A percentile compares a stretch with the other conserved stretches of the same genome.
Evolutionary conservation across 1,140 invertebrate genomes (phyloP).

Genomic region (Drosophila rufa): DNA sequence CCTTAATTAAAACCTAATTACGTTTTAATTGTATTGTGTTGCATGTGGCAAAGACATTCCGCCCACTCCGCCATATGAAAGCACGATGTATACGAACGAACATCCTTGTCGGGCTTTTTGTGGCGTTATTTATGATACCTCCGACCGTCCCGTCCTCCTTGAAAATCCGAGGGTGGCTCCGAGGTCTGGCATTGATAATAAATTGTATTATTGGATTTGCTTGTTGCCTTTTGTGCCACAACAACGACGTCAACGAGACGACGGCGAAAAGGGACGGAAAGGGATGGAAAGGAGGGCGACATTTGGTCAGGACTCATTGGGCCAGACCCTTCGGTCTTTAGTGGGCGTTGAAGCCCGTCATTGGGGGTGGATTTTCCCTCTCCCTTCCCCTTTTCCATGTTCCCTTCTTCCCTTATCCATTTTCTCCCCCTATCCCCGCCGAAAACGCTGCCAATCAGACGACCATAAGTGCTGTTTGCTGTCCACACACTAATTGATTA

Average conservation of each 20-base stretch:
- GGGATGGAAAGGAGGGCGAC: conserved; percentile 30
- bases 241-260: conserved; percentile 20
- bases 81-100: conserved; percentile 35
- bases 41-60: conserved; percentile 59
- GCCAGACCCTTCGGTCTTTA: conserved; percentile 27
- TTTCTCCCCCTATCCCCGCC: background rate
- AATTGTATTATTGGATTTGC: conserved; percentile 81
- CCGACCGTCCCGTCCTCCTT: conserved; percentile 9
- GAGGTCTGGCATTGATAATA: conserved; percentile 72
- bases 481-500: conserved; percentile 79
- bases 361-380: conserved; percentile 28
- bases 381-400: background rate
- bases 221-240: conserved; percentile 68
- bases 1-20: conserved; percentile 80
- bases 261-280: conserved; percentile 1
- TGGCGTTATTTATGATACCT: conserved; percentile 67
- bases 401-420: conserved; percentile 1
- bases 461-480: conserved; percentile 74
- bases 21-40: conserved; percentile 74
- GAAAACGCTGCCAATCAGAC: conserved; percentile 61
- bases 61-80: conserved; percentile 29
- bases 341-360: conserved; percentile 49
- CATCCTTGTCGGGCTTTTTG: conserved; percentile 41
- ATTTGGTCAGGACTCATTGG: conserved; percentile 57
- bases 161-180: conserved; percentile 41